phyloP scores from a whole-genome alignment of 64 coral and sea anemone species.

The Montipora cactus region DNA sequence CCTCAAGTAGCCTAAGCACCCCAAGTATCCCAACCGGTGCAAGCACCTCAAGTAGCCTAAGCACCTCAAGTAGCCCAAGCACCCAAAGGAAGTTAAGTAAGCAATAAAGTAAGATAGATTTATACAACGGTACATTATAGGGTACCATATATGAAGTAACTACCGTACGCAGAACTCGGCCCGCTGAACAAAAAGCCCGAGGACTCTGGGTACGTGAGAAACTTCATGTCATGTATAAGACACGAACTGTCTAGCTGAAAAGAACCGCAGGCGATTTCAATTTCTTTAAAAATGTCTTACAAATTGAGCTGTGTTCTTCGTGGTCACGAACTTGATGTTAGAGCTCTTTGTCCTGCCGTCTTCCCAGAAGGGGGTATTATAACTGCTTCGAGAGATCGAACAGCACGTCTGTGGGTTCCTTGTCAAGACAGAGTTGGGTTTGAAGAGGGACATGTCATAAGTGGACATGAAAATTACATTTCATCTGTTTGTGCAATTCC shows the following conservation, averaged over 20 bases:
- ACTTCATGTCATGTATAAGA: background rate
- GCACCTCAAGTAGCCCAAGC: too few relatives aligned
- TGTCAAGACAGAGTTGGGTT: conserved; percentile 66
- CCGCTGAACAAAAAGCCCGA: background rate
- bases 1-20: too few relatives aligned
- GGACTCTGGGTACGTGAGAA: background rate
- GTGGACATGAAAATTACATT: conserved; percentile 94
- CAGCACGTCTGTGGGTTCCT: conserved; percentile 84
- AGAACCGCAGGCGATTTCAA: background rate
- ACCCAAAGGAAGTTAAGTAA: too few relatives aligned
- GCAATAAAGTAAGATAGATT: too few relatives aligned
- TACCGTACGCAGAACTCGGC: too few relatives aligned
- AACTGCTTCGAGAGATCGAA: conserved; percentile 86
- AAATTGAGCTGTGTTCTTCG: conserved; percentile 89
- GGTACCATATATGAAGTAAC: too few relatives aligned
- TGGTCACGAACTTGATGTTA: conserved; percentile 96
- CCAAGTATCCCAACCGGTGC: too few relatives aligned
- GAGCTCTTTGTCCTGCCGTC: conserved; percentile 81
- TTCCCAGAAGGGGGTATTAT: conserved; percentile 87
- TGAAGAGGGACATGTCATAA: conserved; percentile 89
- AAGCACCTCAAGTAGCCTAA: too few relatives aligned
- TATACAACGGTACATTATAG: too few relatives aligned
- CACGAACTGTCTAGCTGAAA: background rate
- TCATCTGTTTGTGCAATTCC: conserved; percentile 93
- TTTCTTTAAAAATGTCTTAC: conserved; percentile 66